Base-by-base conservation (phyloP, 2,888 invertebrate species). In the Temnothorax ravouxi region DNA sequence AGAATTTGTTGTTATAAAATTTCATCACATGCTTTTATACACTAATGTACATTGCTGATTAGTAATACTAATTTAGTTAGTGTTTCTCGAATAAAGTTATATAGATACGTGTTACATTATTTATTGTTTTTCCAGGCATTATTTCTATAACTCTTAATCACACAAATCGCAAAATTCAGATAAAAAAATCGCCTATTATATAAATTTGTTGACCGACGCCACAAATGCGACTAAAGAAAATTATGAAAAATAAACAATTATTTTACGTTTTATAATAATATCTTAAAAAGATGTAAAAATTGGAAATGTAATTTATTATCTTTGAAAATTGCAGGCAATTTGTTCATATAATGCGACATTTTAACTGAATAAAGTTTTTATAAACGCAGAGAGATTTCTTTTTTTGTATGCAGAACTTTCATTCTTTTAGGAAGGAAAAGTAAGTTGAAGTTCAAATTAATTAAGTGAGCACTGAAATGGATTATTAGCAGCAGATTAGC, bases 401-500 rank as follows among this genome's bases (percentile, higher is more conserved):
- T 52, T 47, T 38, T 79, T 25, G 8, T 44, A 34, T 4, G 34
- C 21, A 50, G 9, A 54, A 67, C 54, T 67, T 67, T 79, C 2
- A 44, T 44, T 79, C 56, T 38, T 71, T 56, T 72, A 11, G 6
- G 4, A 29, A 2, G 3, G 44, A 71, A 79, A 52, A 52, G n/a
- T 44, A 11, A 34, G 21, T 71, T 71, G 11, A 79, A 71, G 72
- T 71, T 79, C 34, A 72, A 56, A 79, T 79, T 79, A 72, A 56
- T 79, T 79, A 72, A 71, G 25, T 13, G 56, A 59, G 72, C 59
- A 59, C 34, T 21, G 72, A 79, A 34, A 34, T 34, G 21, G 44
- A 72, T 79, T 79, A 71, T 47, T 79, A 79, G 74, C 56, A 59
- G 72, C 56, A 79, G 74, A 79, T 79, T 79, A 72, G 44, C 79